Evolutionary conservation across 2,113 vertebrate species (phyloP), one percentile per base, ranked within the genome.

Genomic region (Coracopsis vasa): DNA sequence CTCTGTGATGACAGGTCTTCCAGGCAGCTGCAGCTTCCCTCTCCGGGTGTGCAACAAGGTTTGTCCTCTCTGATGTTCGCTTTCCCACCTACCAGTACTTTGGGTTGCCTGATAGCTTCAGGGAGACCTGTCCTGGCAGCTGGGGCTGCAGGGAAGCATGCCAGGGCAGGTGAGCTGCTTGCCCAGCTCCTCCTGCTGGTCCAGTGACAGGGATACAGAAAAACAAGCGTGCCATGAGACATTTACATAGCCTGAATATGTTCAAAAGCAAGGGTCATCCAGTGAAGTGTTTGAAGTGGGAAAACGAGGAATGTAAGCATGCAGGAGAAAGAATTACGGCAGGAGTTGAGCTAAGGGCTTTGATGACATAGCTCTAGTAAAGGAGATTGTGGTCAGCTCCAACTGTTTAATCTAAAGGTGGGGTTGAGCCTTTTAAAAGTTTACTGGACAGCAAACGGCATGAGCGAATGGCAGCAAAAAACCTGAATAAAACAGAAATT

Each of bases 21-120:
- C 33, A n/a, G 51, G 45, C 24, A 71, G 31, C 58, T 35, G 28
- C 58, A 51, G 20, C 31, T 61, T 86, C 51, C 33, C 2, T 33
- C 37, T 15, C 75, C 0, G 0, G 35, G 41, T 0, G 0, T 11
- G 27, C 41, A 23, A 6, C 28, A 29, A 17, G 16, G 5, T 25
- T n/a, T 86, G 77, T 64, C 77, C 37, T 67, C 42, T 67, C 19
- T 42, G 24, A 28, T 3, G 1, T 58, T 62, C 37, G 42, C 29
- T 86, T 81, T 62, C 21, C 33, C 35, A 28, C 5, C 9, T 77
- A 37, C 35, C 58, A 17, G 13, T 21, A 14, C 37, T 61, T 50
- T 11, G 21, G 28, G 20, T 50, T 60, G 45, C 3, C 18, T 0
- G 0, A 50, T 18, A 82, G 28, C 41, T 67, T 62, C 16, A 37